Evolutionary conservation across 1,140 invertebrate genomes (phyloP), one percentile per base, ranked within the genome.

Genomic region (Trichoplusia ni): DNA sequence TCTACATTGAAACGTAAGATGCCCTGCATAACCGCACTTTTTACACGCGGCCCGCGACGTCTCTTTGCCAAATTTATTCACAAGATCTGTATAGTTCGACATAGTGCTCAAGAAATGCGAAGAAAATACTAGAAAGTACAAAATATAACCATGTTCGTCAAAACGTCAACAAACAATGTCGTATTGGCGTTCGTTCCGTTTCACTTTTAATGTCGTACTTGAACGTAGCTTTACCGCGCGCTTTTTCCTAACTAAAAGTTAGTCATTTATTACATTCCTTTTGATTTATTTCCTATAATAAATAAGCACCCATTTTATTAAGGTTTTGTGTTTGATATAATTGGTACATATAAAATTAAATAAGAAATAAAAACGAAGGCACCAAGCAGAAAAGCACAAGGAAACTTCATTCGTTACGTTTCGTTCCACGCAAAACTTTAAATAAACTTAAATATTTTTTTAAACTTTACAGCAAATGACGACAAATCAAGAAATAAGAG

Each of bases 1-100:
- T 75, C 97, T 91, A 86, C 98, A 99, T 86, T 99, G 98, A 90
- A 96, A 99, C 9, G 98, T 99, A 73, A 99, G 92, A 89, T 99
- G 98, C 23, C 98, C 98, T 61, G 96, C 95, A 86, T 98, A 98
- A 44, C 97, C 97, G 91, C 97, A 98, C 85, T 98, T 98, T 84
- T 97, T 97, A 84, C 97, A 98, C 0, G 97, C 96, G 21, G 96
- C 94, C 54, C 96, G 90, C 18, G 94, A 89, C 14, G 92, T 92
- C 82, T 96, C 95, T 84, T 95, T 96, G 61, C 92, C 93, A 75
- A 86, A 81, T 79, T 86, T 90, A 75, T 71, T 85, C 9, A 85
- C 78, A 63, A 88, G 70, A 74, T 89, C 86, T 4, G 73, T 73
- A 37, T 83, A 84, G 69, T 82, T 84, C 35, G 84, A 84, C 84